Percentiles rank a stretch among this genome's conserved stretches.
phyloP scores from a whole-genome alignment of 1,140 invertebrate genomes.

The Papilio glaucus region DNA sequence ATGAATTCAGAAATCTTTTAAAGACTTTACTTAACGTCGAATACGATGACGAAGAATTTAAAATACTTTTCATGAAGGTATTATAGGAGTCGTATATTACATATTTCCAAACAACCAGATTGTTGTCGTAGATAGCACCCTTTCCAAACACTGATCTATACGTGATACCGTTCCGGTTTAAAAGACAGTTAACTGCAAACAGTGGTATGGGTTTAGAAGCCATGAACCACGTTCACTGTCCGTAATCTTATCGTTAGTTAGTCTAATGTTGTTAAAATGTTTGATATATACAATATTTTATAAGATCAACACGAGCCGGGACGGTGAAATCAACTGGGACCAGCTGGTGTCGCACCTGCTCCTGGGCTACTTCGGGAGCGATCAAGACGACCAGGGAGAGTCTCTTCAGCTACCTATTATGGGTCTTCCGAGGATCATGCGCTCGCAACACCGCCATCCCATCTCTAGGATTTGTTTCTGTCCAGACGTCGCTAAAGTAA shows the following conservation, averaged over 20 bases:
- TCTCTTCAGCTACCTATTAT: constrained; percentile 85
- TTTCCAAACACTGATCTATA: too few species aligned
- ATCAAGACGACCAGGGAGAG: constrained; percentile 83
- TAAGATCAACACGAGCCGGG: constrained; percentile 83
- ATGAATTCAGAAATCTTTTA: constrained; percentile 63
- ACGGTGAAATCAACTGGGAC: constrained; percentile 86
- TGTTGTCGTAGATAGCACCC: too few species aligned
- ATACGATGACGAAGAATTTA: constrained; percentile 77
- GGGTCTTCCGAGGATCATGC: constrained; percentile 82
- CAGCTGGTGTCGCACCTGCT: constrained; percentile 87
- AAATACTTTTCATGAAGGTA: constrained; percentile 79
- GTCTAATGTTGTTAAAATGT: too few species aligned
- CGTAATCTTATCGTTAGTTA: too few species aligned
- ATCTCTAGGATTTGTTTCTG: constrained; percentile 85
- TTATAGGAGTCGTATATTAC: constrained; percentile 31
- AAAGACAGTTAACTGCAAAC: too few species aligned
- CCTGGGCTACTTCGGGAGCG: constrained; percentile 86
- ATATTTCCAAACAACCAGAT: too few species aligned
- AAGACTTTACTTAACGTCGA: constrained; percentile 66
- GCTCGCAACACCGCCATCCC: constrained; percentile 85
- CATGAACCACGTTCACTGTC: too few species aligned
- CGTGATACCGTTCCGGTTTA: too few species aligned
- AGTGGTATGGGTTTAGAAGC: too few species aligned
- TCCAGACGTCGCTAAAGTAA: constrained; percentile 83
- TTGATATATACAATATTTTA: too few species aligned